Percentiles rank a stretch among this genome's conserved stretches.
Evolutionary conservation across 2,113 vertebrate genomes (phyloP).

Genomic region (Myodes glareolus): DNA sequence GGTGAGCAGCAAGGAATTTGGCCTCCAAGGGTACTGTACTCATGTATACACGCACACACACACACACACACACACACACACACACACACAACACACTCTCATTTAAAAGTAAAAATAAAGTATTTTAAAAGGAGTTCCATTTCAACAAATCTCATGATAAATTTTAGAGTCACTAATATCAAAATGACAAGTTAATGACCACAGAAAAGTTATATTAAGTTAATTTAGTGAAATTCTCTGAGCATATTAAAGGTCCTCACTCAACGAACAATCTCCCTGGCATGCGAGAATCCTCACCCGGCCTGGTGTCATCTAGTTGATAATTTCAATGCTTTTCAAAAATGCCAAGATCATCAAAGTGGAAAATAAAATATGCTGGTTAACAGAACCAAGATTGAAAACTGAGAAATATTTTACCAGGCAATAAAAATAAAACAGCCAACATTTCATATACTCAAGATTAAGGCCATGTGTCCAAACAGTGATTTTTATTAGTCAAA

Average conservation of each 20-base stretch:
- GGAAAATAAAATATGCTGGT: conserved; percentile 2
- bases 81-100: neutral
- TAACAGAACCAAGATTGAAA: conserved; percentile 57
- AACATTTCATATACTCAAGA: conserved; percentile 43
- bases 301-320: neutral
- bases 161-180: neutral
- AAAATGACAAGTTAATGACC: neutral
- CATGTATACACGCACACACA: too few species aligned
- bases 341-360: neutral
- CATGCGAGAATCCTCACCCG: neutral
- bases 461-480: conserved; percentile 38
- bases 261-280: neutral
- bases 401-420: conserved; percentile 63
- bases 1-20: neutral
- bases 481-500: conserved; percentile 31
- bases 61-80: neutral
- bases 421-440: conserved; percentile 33
- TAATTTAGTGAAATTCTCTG: neutral
- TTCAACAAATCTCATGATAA: conserved; percentile 1
- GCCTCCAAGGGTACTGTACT: neutral
- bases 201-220: neutral
- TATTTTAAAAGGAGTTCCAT: neutral
- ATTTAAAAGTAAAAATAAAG: neutral
- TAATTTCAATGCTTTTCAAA: conserved; percentile 47
- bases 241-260: neutral